A percentile compares a stretch with the other conserved stretches of the same genome.
Conservation (phyloP, 2,797 vertebrate genomes). For the Onychomys arenicola region DNA sequence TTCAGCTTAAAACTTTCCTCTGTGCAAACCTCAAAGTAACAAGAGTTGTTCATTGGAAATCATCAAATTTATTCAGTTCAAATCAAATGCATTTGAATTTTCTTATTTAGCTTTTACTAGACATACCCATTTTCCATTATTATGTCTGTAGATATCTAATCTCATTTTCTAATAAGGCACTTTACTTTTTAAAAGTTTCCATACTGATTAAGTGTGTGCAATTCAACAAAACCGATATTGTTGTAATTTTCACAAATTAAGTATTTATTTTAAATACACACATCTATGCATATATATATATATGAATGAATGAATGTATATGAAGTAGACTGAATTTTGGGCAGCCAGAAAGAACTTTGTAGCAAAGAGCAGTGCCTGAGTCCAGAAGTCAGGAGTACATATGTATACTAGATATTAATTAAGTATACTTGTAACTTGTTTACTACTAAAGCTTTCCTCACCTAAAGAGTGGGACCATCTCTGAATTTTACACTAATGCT, state of each 20-base stretch:
- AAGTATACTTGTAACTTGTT: slow-evolving; percentile 11
- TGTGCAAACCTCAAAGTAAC: not conserved
- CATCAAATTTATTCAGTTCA: slow-evolving; percentile 61
- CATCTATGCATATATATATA: not conserved
- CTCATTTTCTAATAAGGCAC: not conserved
- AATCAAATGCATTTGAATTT: slow-evolving; percentile 44
- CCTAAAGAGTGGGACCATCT: not conserved
- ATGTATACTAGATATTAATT: not conserved
- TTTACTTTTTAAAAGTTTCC: slow-evolving; percentile 21
- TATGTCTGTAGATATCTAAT: not conserved
- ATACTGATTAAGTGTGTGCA: not conserved
- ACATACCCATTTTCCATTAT: slow-evolving; percentile 8
- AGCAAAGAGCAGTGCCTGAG: not conserved
- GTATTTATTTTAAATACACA: not conserved
- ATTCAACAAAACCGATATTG: not conserved
- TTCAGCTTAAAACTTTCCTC: slow-evolving; percentile 62
- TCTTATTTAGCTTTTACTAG: slow-evolving; percentile 33
- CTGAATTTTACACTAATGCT: not conserved
- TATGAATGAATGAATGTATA: not conserved
- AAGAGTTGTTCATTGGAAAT: not conserved
- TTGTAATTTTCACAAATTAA: slow-evolving; percentile 26
- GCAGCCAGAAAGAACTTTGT: not conserved
- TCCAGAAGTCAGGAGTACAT: not conserved
- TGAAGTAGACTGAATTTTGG: not conserved
- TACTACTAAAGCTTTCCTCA: not conserved